Base-by-base conservation (phyloP, 2,888 invertebrate genomes). In the Microctonus brassicae region DNA sequence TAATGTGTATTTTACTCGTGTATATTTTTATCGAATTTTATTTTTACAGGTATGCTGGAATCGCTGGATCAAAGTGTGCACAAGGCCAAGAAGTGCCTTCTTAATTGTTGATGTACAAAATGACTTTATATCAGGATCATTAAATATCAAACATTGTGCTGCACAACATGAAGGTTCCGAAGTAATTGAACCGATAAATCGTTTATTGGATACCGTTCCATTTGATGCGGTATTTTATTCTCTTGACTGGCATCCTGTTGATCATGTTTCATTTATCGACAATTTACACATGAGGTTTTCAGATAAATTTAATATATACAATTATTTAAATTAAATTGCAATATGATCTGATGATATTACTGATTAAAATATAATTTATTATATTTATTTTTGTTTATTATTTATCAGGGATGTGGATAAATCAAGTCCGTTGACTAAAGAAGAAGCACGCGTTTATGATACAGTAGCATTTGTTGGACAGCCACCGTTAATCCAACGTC, bases 101-200 rank as follows among this genome's bases (percentile, higher is more conserved):
- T 90, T 99, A 76, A 92, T 98, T 73, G 96, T 99, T 75, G 98
- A 99, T 88, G 97, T 98, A 33, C 98, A 99, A 90, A 98, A 99
- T 88, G 98, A 99, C 89, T 99, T 99, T 89, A 97, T 99, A 85
- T 93, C 94, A 69, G 98, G 98, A 55, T 95, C 97, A 7, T 91
- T 99, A 81, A 95, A 97, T 87, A 95, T 99, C 84, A 95, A 94
- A 88, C 93, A 96, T 84, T 97, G 97, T 88, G 95, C 95, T 74
- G 97, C 97, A 20, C 94, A 95, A 83, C 96, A 97, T 77, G 94
- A 96, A 82, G 97, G 96, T 77, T 91, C 92, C 68, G 96, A 96
- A 91, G 96, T 98, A 63, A 92, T 98, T 76, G 95, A 95, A 76
- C 95, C 97, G 0, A 97, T 97, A 81, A 98, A 98, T 89, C 91